Evolutionary conservation across 2,888 invertebrate species (phyloP).

Genomic region (Polyommatus iphigenia): DNA sequence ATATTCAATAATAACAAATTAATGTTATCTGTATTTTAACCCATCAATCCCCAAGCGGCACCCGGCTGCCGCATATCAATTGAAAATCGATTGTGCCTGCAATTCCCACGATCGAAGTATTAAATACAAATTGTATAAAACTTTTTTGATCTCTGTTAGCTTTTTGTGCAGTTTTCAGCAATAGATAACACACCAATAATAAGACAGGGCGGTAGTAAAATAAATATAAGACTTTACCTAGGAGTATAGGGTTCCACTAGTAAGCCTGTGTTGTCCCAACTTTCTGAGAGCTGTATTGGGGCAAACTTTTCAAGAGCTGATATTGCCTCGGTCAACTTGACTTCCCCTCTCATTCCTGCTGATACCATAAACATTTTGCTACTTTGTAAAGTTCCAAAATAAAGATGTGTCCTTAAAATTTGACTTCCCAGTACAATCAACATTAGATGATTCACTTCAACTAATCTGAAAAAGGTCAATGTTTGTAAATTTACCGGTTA

Average conservation of each 20-base stretch:
- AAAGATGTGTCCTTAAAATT: slow-evolving; percentile 46
- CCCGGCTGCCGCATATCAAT: no score
- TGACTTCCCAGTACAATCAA: slow-evolving; percentile 55
- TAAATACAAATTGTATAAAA: neutral
- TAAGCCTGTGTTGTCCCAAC: slow-evolving; percentile 97
- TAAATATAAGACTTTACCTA: slow-evolving; percentile 54
- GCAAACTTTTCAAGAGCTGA: slow-evolving; percentile 84
- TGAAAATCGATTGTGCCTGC: no score
- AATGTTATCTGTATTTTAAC: no score
- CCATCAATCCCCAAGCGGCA: no score
- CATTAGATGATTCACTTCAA: slow-evolving; percentile 53
- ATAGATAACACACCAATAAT: neutral
- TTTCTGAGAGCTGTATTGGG: slow-evolving; percentile 85
- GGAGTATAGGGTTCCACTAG: slow-evolving; percentile 88
- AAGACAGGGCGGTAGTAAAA: neutral
- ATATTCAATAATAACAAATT: no score
- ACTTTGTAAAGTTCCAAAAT: slow-evolving; percentile 43
- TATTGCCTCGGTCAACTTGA: slow-evolving; percentile 76
- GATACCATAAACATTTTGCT: slow-evolving; percentile 56
- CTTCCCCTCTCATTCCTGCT: slow-evolving; percentile 60
- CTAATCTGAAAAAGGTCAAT: slow-evolving; percentile 48
- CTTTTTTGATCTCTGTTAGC: neutral
- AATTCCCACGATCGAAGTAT: no score
- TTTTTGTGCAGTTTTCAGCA: neutral
- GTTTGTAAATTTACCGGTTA: slow-evolving; percentile 1